phyloP scores from a whole-genome alignment of 2,888 invertebrate species.

The Hyposoter didymator region DNA sequence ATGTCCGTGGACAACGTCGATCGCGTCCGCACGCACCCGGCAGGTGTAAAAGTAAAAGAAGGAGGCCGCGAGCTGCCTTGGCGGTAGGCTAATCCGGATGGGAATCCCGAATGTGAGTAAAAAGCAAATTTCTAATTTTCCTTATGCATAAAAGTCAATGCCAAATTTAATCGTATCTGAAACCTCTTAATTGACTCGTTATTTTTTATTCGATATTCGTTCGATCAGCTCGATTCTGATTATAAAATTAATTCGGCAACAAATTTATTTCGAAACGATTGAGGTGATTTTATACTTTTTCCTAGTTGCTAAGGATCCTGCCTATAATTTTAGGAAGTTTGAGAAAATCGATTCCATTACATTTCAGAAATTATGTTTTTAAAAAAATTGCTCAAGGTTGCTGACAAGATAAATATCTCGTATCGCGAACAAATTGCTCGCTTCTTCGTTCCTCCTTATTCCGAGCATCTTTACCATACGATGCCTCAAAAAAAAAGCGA shows the following conservation, averaged over 20 bases:
- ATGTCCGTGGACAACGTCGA: conserved; percentile 27
- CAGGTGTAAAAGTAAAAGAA: conserved; percentile 63
- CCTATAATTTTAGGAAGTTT: neutral
- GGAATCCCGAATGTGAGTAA: conserved; percentile 24
- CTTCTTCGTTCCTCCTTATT: conserved; percentile 27
- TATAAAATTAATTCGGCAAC: neutral
- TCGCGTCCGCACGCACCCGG: conserved; percentile 29
- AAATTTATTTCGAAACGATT: neutral
- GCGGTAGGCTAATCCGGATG: conserved; percentile 63
- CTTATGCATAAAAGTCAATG: conserved; percentile 12
- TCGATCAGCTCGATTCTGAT: neutral
- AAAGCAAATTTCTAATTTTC: conserved; percentile 27
- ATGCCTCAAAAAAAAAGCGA: conserved; percentile 31
- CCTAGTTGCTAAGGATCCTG: neutral
- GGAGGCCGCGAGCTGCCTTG: conserved; percentile 56
- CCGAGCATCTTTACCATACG: conserved; percentile 18
- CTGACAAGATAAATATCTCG: conserved; percentile 24
- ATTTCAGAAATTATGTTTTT: neutral
- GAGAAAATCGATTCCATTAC: neutral
- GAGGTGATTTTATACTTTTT: no score
- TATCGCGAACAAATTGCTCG: conserved; percentile 18
- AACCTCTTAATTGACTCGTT: conserved; percentile 10
- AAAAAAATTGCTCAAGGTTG: neutral
- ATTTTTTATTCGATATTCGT: conserved; percentile 2
- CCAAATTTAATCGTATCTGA: conserved; percentile 6